Evolutionary conservation across 2,888 invertebrate species (phyloP).

Genomic region (Drosophila aldrichi): DNA sequence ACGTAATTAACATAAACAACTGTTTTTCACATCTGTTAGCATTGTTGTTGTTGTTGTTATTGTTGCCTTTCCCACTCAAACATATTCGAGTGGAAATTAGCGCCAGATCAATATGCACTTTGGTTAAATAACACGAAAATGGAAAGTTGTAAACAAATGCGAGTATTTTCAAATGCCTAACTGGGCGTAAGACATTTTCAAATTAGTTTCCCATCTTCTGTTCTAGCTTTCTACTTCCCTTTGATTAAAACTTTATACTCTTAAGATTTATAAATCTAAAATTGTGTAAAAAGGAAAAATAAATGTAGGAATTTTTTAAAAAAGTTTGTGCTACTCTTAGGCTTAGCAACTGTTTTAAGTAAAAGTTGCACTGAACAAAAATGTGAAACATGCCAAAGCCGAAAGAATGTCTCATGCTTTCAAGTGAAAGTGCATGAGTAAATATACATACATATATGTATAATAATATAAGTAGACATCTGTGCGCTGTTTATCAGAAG

Average conservation of each 20-base stretch:
- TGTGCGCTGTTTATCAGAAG: conserved; percentile 7
- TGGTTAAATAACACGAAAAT: conserved; percentile 48
- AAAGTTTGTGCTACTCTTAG: no score
- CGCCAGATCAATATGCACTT: conserved; percentile 60
- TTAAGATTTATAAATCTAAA: not conserved
- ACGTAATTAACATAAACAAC: conserved; percentile 73
- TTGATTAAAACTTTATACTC: not conserved
- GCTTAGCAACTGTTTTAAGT: not conserved
- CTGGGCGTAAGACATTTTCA: not conserved
- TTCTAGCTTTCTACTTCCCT: conserved; percentile 5
- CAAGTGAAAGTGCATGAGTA: conserved; percentile 2
- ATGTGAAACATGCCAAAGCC: not conserved
- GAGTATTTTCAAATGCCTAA: not conserved
- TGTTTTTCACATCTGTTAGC: conserved; percentile 44
- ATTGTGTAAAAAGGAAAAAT: no score
- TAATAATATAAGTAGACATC: not conserved
- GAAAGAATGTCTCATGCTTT: conserved; percentile 5
- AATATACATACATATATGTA: not conserved
- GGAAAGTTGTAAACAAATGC: conserved; percentile 58
- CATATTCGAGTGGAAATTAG: conserved; percentile 56
- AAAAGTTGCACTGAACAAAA: not conserved
- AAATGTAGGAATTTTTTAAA: no score
- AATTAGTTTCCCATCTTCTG: not conserved
- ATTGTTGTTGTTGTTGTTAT: not conserved
- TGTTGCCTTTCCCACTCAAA: conserved; percentile 30